A percentile compares a stretch with the other conserved stretches of the same genome.
Evolutionary conservation across 2,797 vertebrate species (phyloP).

Genomic region (Australoheros facetus): DNA sequence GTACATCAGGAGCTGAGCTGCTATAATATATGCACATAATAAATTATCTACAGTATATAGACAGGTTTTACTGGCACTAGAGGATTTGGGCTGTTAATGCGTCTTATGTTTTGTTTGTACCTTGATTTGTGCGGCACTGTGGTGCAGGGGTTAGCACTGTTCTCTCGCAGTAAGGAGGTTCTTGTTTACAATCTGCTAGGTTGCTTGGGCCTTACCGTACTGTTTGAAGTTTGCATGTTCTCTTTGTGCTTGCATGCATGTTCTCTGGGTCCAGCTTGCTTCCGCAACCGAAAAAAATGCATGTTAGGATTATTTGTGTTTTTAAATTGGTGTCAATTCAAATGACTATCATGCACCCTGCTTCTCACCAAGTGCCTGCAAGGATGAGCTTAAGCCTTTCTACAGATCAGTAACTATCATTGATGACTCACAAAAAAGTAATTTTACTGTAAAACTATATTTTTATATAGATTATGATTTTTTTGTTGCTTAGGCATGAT

Average conservation of each 20-base stretch:
- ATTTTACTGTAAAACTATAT: too few species aligned
- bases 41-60: background rate
- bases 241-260: background rate
- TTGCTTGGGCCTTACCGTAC: background rate
- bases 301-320: background rate
- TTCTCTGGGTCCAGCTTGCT: too few species aligned
- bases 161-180: background rate
- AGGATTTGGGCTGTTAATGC: background rate
- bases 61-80: background rate
- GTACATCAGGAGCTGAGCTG: background rate
- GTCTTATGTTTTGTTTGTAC: background rate
- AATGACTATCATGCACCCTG: background rate
- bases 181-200: background rate
- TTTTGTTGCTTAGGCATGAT: too few species aligned
- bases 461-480: too few species aligned
- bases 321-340: background rate
- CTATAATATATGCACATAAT: conserved; percentile 1
- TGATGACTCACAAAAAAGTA: too few species aligned
- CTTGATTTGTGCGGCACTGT: background rate
- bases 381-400: too few species aligned
- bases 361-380: too few species aligned
- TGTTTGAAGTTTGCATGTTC: background rate
- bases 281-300: background rate
- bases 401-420: too few species aligned
- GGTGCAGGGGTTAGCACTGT: background rate